Base-by-base conservation (phyloP, 2,888 invertebrate species). In the Crossocerus cetratus region DNA sequence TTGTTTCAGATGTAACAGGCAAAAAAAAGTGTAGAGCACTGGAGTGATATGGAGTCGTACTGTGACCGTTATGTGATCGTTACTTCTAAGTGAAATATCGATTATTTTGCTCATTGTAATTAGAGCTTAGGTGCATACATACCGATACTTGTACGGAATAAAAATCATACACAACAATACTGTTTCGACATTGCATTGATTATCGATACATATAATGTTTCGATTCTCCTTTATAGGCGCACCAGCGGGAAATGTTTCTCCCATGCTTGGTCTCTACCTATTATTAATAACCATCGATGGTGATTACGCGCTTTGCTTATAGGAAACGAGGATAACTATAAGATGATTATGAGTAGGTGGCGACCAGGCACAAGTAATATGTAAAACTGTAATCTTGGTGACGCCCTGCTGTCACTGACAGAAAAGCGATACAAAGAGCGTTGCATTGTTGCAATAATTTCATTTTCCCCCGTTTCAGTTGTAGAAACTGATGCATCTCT, bases 11-110 rank as follows among this genome's bases (percentile, higher is more conserved):
- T 63, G 63, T 58, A 63, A 32, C 32, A 32, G 11, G 11, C 8
- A 32, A 32, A 32, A 58, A 62, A 72, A 63, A 65, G 63, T 23
- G 64, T 73, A 79, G 67, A 61, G 57, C 67, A 63, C 22, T 63
- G 74, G 65, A 72, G 75, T 63, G 69, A 71, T 57, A 58, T 59
- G 61, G 62, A 76, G 72, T 69, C 65, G 72, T 75, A 72, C 74
- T 76, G 68, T 75, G 74, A 76, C 78, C 78, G 66, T 81, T 76
- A 76, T 83, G 81, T 84, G 82, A 84, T 84, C 65, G 69, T 83
- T 82, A 82, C 69, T 81, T 76, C 71, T 79, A 80, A 74, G 68
- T 74, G 65, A 64, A 69, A 71, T 60, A 56, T 74, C 49, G 82
- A 81, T 77, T 54, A 58, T 83, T 71, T 80, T 75, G 71, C 62